Percentiles rank a stretch among this genome's conserved stretches.
Evolutionary conservation across 2,888 invertebrate genomes (phyloP).

Genomic region (Dyspetes luteomarginatus): DNA sequence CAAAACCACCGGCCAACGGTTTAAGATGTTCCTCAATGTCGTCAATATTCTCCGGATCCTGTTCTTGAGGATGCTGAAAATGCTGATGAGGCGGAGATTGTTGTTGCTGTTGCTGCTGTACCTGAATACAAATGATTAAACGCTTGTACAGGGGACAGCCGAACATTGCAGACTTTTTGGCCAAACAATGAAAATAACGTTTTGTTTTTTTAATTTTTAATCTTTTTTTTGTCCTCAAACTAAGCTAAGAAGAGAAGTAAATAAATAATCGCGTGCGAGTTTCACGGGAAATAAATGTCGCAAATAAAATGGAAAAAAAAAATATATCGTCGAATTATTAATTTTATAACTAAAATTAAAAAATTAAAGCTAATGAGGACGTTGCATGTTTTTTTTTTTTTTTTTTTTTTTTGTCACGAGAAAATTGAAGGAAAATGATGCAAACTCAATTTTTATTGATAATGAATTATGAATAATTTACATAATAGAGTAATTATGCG

Average conservation of each 20-base stretch:
- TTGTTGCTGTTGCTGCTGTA: conserved; percentile 74
- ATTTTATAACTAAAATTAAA: conserved; percentile 2
- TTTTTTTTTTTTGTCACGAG: background rate
- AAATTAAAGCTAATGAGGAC: background rate
- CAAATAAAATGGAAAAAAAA: background rate
- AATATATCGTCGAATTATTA: background rate
- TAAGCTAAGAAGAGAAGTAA: conserved; percentile 43
- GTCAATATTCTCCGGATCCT: conserved; percentile 73
- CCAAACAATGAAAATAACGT: conserved; percentile 20
- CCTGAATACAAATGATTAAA: conserved; percentile 67
- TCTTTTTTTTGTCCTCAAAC: background rate
- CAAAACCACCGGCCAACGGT: conserved; percentile 72
- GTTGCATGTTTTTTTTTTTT: background rate
- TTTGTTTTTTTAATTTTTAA: background rate
- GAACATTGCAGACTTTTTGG: conserved; percentile 18
- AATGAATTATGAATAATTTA: background rate
- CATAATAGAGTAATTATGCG: too few relatives aligned
- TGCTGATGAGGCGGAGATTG: conserved; percentile 67
- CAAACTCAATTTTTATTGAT: background rate
- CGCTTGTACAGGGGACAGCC: background rate
- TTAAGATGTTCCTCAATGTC: conserved; percentile 68
- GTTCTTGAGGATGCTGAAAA: conserved; percentile 68
- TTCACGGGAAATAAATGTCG: background rate
- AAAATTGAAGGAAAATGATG: background rate
- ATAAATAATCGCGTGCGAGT: conserved; percentile 1